Conservation (phyloP, 1,140 invertebrate species). For the Scaptodrosophila lebanonensis region DNA sequence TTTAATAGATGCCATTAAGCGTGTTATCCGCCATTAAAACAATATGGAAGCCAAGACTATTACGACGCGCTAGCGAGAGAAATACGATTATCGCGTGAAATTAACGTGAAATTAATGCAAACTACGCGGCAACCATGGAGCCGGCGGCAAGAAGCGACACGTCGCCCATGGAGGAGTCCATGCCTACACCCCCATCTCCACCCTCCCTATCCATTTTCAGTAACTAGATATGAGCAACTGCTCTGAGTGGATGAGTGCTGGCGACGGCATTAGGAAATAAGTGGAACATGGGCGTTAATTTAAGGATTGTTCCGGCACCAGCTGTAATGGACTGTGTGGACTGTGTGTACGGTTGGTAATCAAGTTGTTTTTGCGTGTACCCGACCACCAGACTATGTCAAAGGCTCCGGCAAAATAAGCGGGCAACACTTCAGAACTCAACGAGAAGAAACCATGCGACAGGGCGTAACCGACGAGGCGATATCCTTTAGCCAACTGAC, state of each 20-base stretch:
- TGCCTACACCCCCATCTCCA: too few species aligned
- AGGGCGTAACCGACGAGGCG: too few species aligned
- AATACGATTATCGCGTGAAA: slow-evolving; percentile 71
- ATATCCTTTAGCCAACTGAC: too few species aligned
- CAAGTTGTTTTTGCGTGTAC: slow-evolving; percentile 39
- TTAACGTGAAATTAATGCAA: slow-evolving; percentile 73
- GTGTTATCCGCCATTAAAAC: slow-evolving; percentile 68
- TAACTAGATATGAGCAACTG: too few species aligned
- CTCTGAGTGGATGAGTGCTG: too few species aligned
- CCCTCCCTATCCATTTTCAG: too few species aligned
- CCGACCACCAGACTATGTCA: slow-evolving; percentile 41
- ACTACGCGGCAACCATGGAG: slow-evolving; percentile 43
- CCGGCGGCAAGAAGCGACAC: slow-evolving; percentile 7
- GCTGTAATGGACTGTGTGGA: slow-evolving; percentile 26
- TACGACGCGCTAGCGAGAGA: slow-evolving; percentile 32
- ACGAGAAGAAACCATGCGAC: not conserved
- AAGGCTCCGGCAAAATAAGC: slow-evolving; percentile 40
- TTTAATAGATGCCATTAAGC: slow-evolving; percentile 72
- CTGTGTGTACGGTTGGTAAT: slow-evolving; percentile 32
- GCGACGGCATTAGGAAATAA: slow-evolving; percentile 43
- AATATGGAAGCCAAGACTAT: slow-evolving; percentile 51
- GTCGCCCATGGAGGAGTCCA: not conserved
- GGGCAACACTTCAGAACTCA: slow-evolving; percentile 18
- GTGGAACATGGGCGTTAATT: slow-evolving; percentile 62
- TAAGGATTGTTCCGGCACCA: slow-evolving; percentile 12